phyloP scores from a whole-genome alignment of 2,113 vertebrate species.

The Jaculus jaculus region DNA sequence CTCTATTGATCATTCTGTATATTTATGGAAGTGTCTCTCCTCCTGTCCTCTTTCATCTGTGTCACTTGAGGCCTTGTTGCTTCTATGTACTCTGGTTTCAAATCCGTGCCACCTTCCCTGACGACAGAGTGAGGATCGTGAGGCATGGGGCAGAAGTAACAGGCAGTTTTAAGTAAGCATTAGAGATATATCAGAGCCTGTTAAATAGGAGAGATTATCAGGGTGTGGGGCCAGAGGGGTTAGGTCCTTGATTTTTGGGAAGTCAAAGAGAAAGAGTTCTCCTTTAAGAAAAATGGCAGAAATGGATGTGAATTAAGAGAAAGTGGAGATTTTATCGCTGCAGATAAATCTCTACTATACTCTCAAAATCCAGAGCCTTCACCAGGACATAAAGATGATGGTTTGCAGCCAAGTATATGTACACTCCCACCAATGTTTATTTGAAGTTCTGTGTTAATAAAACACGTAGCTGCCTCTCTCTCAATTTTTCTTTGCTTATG shows the following conservation, averaged over 20 bases:
- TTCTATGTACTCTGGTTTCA: constrained; percentile 68
- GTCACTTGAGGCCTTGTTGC: constrained; percentile 51
- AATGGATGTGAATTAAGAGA: constrained; percentile 57
- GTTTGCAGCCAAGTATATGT: constrained; percentile 69
- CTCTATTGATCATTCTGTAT: background rate
- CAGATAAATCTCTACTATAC: constrained; percentile 71
- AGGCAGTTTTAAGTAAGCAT: constrained; percentile 79
- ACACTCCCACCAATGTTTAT: constrained; percentile 76
- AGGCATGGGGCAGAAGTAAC: constrained; percentile 78
- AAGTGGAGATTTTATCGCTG: constrained; percentile 75
- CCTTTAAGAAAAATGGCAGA: constrained; percentile 46
- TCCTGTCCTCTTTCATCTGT: background rate
- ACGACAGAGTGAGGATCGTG: constrained; percentile 54
- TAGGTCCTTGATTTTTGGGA: background rate
- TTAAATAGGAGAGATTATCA: constrained; percentile 79
- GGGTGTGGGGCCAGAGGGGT: constrained; percentile 40
- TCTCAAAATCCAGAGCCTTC: constrained; percentile 71
- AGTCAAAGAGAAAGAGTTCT: background rate
- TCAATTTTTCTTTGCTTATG: background rate
- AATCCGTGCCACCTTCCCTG: constrained; percentile 69
- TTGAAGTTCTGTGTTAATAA: constrained; percentile 79
- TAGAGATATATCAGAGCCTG: constrained; percentile 78
- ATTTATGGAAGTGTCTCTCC: background rate
- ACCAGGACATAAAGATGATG: constrained; percentile 74
- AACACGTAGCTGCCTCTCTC: constrained; percentile 50